Conservation (phyloP, 64 coral and sea anemone species). For the Pocillopora damicornis region DNA sequence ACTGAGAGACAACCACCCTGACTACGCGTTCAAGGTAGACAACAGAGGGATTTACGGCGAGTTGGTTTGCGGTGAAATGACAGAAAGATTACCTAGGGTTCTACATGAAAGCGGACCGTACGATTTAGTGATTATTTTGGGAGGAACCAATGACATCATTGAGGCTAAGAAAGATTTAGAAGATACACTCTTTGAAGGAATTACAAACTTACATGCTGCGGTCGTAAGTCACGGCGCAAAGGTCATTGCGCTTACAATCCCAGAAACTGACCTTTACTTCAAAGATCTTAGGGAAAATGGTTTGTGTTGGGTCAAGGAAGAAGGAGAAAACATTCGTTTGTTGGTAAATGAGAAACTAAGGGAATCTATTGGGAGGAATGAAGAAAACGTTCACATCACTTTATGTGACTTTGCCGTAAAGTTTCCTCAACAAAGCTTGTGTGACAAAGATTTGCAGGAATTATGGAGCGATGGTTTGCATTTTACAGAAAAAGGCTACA, state of each 20-base stretch:
- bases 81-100: constrained; percentile 37
- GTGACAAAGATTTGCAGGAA: constrained; percentile 37
- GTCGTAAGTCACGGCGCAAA: constrained; percentile 28
- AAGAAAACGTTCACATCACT: not conserved
- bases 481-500: constrained; percentile 76
- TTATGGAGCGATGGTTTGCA: constrained; percentile 64
- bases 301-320: constrained; percentile 76
- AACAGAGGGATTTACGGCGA: constrained; percentile 75
- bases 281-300: constrained; percentile 57
- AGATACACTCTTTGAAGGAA: constrained; percentile 46
- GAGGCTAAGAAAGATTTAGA: constrained; percentile 56
- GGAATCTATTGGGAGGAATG: not conserved
- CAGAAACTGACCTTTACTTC: constrained; percentile 74
- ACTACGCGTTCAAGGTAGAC: constrained; percentile 41
- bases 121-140: constrained; percentile 76
- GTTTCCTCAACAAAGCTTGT: constrained; percentile 54
- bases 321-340: constrained; percentile 57
- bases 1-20: constrained; percentile 22
- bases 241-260: constrained; percentile 66
- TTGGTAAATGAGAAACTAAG: constrained; percentile 66
- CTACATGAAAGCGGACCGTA: constrained; percentile 39
- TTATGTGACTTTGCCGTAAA: constrained; percentile 77
- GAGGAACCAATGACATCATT: constrained; percentile 84
- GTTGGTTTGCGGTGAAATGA: constrained; percentile 69
- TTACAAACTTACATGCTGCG: constrained; percentile 38